These are phyloP conservation scores for Ctenicera cuprea DNA, from an alignment of 2,888 invertebrate genomes.

Conservation along the genomic window DNA sequence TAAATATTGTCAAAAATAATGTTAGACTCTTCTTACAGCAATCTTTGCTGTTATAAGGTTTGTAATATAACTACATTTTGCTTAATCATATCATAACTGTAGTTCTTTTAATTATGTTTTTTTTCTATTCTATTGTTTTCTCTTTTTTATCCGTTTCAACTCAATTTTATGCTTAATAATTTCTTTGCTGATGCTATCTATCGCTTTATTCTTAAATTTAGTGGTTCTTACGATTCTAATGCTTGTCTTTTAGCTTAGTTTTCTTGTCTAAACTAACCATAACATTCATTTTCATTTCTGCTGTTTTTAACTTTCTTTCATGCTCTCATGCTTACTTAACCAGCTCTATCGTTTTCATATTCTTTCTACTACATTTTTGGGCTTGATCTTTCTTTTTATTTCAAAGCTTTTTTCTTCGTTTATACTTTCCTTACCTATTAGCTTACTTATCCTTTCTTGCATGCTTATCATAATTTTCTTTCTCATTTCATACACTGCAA, in stretches of 20 bases:
- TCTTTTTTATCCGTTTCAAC: no score
- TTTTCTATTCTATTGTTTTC: background rate
- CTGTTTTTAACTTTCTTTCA: no score
- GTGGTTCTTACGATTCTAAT: no score
- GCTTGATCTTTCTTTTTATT: background rate
- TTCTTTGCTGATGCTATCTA: background rate
- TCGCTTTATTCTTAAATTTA: background rate
- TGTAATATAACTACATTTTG: background rate
- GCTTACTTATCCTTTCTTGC: constrained; percentile 6
- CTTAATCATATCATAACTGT: background rate
- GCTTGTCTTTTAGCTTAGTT: no score
- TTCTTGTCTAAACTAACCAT: no score
- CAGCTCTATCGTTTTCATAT: background rate
- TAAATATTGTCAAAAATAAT: background rate
- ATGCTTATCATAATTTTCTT: background rate
- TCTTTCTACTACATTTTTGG: background rate
- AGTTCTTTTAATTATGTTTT: background rate
- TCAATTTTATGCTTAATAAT: background rate
- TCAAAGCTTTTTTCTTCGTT: background rate
- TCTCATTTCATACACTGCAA: no score
- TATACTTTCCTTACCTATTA: background rate
- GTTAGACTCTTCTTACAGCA: no score
- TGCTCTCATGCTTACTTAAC: no score
- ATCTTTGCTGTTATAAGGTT: no score
- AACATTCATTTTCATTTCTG: no score